Base-by-base conservation (phyloP, 1,140 invertebrate species). In the Neocloeon triangulifer region DNA sequence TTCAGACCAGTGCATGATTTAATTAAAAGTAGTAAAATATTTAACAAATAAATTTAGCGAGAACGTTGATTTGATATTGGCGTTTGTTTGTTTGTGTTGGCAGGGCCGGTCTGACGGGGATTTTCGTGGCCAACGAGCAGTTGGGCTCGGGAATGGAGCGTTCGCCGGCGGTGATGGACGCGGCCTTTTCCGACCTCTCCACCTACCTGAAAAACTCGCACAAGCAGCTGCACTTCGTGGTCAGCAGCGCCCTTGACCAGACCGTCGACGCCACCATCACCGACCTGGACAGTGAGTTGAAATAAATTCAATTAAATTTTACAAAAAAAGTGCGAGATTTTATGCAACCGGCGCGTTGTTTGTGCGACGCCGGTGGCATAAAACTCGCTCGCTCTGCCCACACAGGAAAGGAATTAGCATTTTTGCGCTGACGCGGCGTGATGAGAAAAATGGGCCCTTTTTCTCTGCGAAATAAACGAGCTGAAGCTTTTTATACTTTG, bases 261-360 rank as follows among this genome's bases (percentile, higher is more conserved):
- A 55, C 64, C 9, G 55, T 60, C 25, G 62, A 67, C 38, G 59
- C 58, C 22, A 55, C 66, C 26, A 52, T 61, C 36, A 56, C 53
- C 30, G 66, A 71, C 46, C 52, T 71, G 31, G 63, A 69, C 48
- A 62, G 67, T 70, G 47, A 56, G 56, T 58, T 8, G 7, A 19
- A 8, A 8, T 23, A 8, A 23, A 8, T n/a, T n/a, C n/a, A 8
- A 8, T 23, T 8, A 8, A 23, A 12, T 12, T 8, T 12, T 12
- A 8, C 12, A 8, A 23, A 23, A 8, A 23, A 23, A 23, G 12
- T 12, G 22, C 22, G 8, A 23, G 8, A 8, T 23, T 23, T 23
- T 12, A 8, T 23, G 8, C 22, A 8, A 8, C 12, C 8, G 12
- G 8, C 12, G 8, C 8, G 8, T 23, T 23, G 22, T 23, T 8